phyloP scores from a whole-genome alignment of 1,140 invertebrate species.

The Apocrypta bakeri region DNA sequence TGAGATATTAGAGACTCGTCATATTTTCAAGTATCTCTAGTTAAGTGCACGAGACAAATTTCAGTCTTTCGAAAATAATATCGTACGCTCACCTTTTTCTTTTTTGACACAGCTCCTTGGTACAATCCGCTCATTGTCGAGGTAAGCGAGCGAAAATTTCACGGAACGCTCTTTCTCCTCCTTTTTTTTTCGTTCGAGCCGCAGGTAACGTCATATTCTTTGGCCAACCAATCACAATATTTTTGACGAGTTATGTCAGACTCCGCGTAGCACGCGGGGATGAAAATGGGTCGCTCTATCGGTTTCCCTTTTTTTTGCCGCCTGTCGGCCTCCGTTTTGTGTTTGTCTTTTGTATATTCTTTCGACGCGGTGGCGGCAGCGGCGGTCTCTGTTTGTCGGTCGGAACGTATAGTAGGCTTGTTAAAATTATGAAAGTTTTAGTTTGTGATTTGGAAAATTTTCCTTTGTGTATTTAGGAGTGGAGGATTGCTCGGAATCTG shows the following conservation, averaged over 20 bases:
- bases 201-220: conserved; percentile 71
- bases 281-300: conserved; percentile 50
- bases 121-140: conserved; percentile 39
- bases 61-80: too few relatives aligned
- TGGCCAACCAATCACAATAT: conserved; percentile 73
- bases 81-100: background rate
- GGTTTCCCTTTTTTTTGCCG: conserved; percentile 48
- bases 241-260: conserved; percentile 74
- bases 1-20: background rate
- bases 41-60: too few relatives aligned
- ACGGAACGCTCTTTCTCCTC: conserved; percentile 28
- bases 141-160: conserved; percentile 35
- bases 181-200: conserved; percentile 44
- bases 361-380: conserved; percentile 19
- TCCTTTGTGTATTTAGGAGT: conserved; percentile 21
- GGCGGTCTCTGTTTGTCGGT: conserved; percentile 34
- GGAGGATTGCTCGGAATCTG: conserved; percentile 2
- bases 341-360: conserved; percentile 49
- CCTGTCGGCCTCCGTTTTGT: conserved; percentile 6
- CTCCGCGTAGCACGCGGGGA: conserved; percentile 1
- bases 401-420: conserved; percentile 35
- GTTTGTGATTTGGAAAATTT: conserved; percentile 45
- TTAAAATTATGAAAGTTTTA: conserved; percentile 51
- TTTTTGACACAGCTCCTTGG: background rate
- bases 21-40: too few relatives aligned